Conservation (phyloP, 2,113 vertebrate species). For the Bubalus kerabau region DNA sequence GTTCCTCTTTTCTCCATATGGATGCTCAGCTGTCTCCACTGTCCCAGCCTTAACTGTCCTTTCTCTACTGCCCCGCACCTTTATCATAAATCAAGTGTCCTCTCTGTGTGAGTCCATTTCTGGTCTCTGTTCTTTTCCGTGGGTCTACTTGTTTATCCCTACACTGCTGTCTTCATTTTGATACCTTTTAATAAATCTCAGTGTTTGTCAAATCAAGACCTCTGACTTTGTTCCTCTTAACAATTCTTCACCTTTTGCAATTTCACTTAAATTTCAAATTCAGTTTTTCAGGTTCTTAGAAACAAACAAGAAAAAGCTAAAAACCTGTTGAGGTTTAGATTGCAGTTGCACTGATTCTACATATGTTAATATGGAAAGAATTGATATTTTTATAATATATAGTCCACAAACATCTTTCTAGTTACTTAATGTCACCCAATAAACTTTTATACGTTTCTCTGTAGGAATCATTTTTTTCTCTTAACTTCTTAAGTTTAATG, state of each 20-base stretch:
- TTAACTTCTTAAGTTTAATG: neutral
- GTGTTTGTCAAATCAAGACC: neutral
- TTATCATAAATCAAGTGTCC: neutral
- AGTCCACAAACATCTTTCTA: neutral
- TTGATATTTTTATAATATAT: neutral
- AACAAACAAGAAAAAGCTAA: neutral
- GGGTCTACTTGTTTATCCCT: neutral
- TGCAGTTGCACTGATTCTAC: neutral
- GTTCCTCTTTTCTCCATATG: neutral
- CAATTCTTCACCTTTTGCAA: neutral
- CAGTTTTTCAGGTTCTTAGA: neutral
- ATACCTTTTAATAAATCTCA: neutral
- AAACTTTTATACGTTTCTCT: neutral
- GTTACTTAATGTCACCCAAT: neutral
- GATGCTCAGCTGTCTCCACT: neutral
- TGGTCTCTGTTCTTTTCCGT: neutral
- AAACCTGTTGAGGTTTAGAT: neutral
- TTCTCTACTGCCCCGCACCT: neutral
- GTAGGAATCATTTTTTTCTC: neutral
- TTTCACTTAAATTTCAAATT: constrained; percentile 9
- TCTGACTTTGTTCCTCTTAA: constrained; percentile 10
- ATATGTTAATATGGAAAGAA: neutral
- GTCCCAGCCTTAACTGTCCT: neutral
- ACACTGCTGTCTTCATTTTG: neutral
- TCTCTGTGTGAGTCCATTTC: neutral